A percentile compares a stretch with the other conserved stretches of the same genome.
phyloP scores from a whole-genome alignment of 2,797 vertebrate species.

The Chanos chanos region DNA sequence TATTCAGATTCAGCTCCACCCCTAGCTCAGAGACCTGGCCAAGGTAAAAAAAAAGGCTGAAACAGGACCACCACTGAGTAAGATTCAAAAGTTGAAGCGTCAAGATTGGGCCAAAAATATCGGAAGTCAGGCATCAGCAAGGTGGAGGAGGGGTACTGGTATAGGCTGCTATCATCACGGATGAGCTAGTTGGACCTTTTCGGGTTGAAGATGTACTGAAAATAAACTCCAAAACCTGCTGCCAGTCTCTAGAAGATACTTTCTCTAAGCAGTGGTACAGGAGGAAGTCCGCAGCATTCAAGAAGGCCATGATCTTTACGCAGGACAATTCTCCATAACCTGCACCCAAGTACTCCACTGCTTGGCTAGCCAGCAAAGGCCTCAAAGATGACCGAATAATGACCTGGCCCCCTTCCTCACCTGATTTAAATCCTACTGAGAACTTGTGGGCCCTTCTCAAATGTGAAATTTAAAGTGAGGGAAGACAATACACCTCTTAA shows the following conservation, averaged over 20 bases:
- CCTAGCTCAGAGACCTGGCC: not conserved
- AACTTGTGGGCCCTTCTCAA: constrained; percentile 6
- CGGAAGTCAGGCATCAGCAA: not conserved
- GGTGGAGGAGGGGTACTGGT: not conserved
- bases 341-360: too few species aligned
- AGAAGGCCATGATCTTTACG: too few species aligned
- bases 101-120: not conserved
- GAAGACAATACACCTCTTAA: constrained; percentile 13
- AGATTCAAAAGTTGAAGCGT: not conserved
- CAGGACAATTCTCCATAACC: too few species aligned
- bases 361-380: not conserved
- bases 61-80: too few species aligned
- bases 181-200: not conserved
- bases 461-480: not conserved
- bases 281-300: not conserved
- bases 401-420: not conserved
- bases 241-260: constrained; percentile 17
- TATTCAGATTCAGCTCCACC: too few species aligned
- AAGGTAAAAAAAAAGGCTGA: not conserved
- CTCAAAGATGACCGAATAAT: not conserved
- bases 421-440: not conserved
- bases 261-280: not conserved
- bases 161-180: not conserved
- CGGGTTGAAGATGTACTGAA: constrained; percentile 6
- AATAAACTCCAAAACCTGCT: constrained; percentile 5